Evolutionary conservation across 2,797 vertebrate genomes (phyloP).

Genomic region (Tinamus major): DNA sequence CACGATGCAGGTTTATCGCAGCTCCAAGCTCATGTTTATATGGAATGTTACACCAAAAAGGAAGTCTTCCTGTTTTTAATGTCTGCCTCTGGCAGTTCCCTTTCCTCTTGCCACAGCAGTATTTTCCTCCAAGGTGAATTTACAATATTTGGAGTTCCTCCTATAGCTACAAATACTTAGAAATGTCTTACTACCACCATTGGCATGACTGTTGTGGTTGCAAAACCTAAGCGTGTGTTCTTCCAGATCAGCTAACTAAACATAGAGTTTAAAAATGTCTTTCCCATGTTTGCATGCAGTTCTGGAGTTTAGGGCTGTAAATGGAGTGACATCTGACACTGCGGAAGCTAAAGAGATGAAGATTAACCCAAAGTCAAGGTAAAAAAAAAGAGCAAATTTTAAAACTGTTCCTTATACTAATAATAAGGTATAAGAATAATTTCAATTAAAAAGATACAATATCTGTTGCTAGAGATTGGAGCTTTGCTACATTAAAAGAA

Average conservation of each 20-base stretch:
- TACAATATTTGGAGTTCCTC: neutral
- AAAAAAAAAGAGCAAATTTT: neutral
- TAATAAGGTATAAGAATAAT: neutral
- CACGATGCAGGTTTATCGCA: neutral
- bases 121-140: neutral
- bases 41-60: neutral
- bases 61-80: neutral
- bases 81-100: neutral
- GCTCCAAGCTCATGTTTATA: neutral
- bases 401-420: neutral
- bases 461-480: neutral
- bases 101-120: neutral
- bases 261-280: neutral
- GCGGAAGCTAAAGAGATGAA: neutral
- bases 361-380: neutral
- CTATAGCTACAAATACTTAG: neutral
- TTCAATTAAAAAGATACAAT: neutral
- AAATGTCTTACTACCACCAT: rapidly evolving
- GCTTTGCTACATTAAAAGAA: neutral
- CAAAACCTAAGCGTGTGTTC: neutral
- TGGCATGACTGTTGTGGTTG: neutral
- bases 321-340: neutral
- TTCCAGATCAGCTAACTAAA: neutral
- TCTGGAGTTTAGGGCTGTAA: neutral
- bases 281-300: neutral